Evolutionary conservation across 2,113 vertebrate genomes (phyloP).

Genomic region (Micronisus gabar): DNA sequence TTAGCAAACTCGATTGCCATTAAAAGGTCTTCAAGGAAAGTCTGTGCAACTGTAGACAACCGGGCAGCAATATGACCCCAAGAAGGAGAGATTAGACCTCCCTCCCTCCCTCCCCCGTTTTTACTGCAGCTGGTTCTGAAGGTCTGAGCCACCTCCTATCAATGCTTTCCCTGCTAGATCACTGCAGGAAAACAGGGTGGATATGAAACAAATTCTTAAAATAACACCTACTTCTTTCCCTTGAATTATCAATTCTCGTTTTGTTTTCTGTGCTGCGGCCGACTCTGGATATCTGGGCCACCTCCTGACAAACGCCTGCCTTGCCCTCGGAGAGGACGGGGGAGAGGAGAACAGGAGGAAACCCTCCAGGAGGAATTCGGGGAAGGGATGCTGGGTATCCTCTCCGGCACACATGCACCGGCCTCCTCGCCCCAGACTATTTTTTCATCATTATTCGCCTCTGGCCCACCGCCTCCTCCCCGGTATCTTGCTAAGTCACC

Average conservation of each 20-base stretch:
- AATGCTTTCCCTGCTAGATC: background rate
- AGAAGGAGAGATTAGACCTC: background rate
- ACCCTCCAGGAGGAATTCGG: background rate
- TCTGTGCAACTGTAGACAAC: background rate
- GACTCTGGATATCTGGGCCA: background rate
- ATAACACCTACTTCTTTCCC: background rate
- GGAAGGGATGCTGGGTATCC: background rate
- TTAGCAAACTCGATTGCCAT: background rate
- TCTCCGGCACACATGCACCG: background rate
- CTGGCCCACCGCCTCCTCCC: background rate
- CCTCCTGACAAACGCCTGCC: background rate
- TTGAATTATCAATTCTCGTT: background rate
- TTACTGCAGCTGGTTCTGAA: slow-evolving; percentile 43
- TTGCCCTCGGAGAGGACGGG: background rate
- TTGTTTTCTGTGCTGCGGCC: background rate
- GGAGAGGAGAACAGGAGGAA: background rate
- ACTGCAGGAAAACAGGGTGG: slow-evolving; percentile 7
- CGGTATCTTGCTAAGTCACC: slow-evolving; percentile 51
- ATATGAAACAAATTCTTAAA: background rate
- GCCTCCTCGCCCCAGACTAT: background rate
- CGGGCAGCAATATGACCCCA: background rate
- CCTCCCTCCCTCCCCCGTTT: slow-evolving; percentile 20
- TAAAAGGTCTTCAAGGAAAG: background rate
- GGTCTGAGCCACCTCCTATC: slow-evolving; percentile 54
- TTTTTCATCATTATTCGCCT: background rate